Conservation (phyloP, 2,113 vertebrate species). For the Ciconia boyciana region DNA sequence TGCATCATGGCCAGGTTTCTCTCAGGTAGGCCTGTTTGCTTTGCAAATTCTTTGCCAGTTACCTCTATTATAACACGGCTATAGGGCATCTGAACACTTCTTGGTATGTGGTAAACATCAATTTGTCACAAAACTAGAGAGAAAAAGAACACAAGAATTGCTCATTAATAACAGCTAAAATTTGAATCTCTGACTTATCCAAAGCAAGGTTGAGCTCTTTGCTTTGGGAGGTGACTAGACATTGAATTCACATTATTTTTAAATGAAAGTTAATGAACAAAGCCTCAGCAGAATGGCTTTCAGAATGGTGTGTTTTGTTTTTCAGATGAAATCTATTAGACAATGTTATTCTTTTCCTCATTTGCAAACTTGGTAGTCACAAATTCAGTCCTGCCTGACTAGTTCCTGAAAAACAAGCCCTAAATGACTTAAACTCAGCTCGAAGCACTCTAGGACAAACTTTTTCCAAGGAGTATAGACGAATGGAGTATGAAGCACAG, state of each 20-base stretch:
- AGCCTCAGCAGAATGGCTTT: neutral
- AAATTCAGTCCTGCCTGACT: constrained; percentile 1
- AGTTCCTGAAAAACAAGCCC: constrained; percentile 25
- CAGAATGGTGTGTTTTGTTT: neutral
- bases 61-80: neutral
- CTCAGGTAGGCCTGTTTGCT: neutral
- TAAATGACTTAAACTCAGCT: constrained; percentile 9
- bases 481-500: neutral
- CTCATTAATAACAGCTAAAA: neutral
- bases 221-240: neutral
- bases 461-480: neutral
- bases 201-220: neutral
- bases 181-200: neutral
- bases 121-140: neutral
- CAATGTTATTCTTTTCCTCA: neutral
- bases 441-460: accelerated
- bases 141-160: neutral
- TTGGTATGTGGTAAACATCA: neutral
- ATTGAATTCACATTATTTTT: neutral
- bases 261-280: neutral
- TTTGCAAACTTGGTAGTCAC: constrained; percentile 9
- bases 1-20: neutral
- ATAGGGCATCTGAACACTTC: neutral
- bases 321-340: neutral
- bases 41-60: neutral